Evolutionary conservation across 1,140 invertebrate species (phyloP), one percentile per base, ranked within the genome.

Genomic region (Stratiolaelaps scimitus): DNA sequence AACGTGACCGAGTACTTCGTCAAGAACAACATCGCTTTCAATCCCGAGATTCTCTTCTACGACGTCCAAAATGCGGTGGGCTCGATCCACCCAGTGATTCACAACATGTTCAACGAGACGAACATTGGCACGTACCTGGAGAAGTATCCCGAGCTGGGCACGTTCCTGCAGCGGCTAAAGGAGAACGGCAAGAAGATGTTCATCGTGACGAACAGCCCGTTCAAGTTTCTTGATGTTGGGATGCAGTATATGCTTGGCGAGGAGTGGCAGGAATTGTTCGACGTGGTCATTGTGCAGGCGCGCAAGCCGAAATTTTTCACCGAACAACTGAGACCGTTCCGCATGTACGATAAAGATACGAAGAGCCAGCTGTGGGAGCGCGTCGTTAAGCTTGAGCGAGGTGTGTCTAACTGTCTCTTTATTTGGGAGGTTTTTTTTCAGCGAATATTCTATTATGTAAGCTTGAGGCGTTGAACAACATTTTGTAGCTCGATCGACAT

Each of bases 261-360:
- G 19, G 83, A 94, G 69, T 98, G 94, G 94, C 81, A 83, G 68
- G 81, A 89, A 17, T 85, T 85, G 71, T 98, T 98, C 78, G 90
- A 97, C 77, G 85, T 97, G 7, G 83, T 96, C 29, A 89, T 98
- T 68, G 90, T 92, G 6, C 88, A 89, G 74, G 92, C 93, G 0
- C 84, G 91, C 70, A 98, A 97, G 74, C 94, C 94, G 0, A 85
- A 85, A 70, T 97, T 97, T 77, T 97, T 98, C 77, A 92, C 85
- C n/a, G 89, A 88, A 71, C 83, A 85, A 74, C 85, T 85, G 69
- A 83, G 89, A 53, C 92, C 92, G 0, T 87, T 98, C 68, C 79
- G 93, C 71, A 81, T 89, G 17, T 95, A 89, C 73, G 87, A 94
- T 73, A 84, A 85, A 73, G 80, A 79, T 56, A 84, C 83, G 26